Evolutionary conservation across 2,113 vertebrate species (phyloP).

Genomic region (Alethe diademata): DNA sequence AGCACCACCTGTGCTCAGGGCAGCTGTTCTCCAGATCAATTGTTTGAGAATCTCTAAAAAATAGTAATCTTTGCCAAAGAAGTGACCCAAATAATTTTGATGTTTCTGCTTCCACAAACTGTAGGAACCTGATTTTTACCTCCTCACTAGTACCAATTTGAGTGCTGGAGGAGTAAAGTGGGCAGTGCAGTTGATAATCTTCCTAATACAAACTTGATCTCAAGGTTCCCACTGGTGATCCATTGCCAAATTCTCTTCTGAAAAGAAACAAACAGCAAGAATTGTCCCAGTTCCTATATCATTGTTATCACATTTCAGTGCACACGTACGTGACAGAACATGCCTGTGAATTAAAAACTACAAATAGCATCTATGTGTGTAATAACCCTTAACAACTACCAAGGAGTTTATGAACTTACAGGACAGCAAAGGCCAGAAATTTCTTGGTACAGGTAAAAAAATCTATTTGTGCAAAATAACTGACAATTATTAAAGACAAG

Average conservation of each 20-base stretch:
- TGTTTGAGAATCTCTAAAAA: neutral
- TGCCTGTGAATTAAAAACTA: neutral
- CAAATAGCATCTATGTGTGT: neutral
- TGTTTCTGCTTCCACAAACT: slow-evolving; percentile 17
- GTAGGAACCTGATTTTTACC: neutral
- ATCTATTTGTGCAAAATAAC: neutral
- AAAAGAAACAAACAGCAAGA: neutral
- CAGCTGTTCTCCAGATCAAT: neutral
- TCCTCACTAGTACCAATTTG: neutral
- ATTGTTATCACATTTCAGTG: neutral
- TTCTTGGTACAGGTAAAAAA: neutral
- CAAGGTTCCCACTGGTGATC: neutral
- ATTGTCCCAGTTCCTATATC: neutral
- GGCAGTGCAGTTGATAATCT: neutral
- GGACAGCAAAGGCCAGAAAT: neutral
- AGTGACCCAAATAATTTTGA: slow-evolving; percentile 9
- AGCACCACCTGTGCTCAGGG: slow-evolving; percentile 48
- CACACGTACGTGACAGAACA: neutral
- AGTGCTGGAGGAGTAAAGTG: neutral
- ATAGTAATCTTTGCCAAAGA: neutral
- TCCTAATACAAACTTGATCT: neutral
- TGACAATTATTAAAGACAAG: neutral
- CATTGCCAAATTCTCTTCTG: neutral
- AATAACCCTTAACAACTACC: neutral
- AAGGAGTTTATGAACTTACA: neutral